A percentile compares a stretch with the other conserved stretches of the same genome.
Evolutionary conservation across 2,113 vertebrate species (phyloP).

Genomic region (Tetrao urogallus): DNA sequence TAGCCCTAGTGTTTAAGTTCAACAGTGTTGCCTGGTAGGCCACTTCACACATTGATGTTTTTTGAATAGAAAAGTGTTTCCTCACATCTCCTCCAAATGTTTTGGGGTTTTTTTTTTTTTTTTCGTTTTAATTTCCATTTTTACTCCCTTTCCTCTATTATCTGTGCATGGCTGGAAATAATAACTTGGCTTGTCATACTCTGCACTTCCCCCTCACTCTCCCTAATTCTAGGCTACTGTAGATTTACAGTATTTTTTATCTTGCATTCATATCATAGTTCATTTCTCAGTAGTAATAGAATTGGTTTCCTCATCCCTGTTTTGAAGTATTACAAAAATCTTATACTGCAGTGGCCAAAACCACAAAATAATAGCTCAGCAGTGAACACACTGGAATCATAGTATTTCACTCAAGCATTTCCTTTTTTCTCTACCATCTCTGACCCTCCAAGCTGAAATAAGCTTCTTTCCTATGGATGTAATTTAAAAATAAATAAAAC

Average conservation of each 20-base stretch:
- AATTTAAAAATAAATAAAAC: conserved; percentile 61
- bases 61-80: conserved; percentile 43
- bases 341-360: conserved; percentile 32
- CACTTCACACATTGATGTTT: conserved; percentile 43
- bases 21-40: conserved; percentile 45
- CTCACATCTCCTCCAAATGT: conserved; percentile 28
- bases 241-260: conserved; percentile 5
- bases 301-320: conserved; percentile 31
- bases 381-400: conserved; percentile 20
- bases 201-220: conserved; percentile 6
- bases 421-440: not conserved
- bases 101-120: not conserved
- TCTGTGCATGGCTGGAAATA: conserved; percentile 52
- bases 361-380: conserved; percentile 49
- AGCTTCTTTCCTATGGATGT: conserved; percentile 24
- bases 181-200: conserved; percentile 41
- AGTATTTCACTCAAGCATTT: conserved; percentile 14
- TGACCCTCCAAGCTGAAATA: conserved; percentile 16
- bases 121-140: conserved; percentile 50
- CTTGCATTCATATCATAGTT: conserved; percentile 35
- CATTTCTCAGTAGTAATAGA: conserved; percentile 52
- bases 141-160: conserved; percentile 31
- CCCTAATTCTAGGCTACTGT: conserved; percentile 42
- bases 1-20: conserved; percentile 65
- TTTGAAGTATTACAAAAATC: conserved; percentile 49